These are phyloP conservation scores for Dermatemys mawii DNA, from an alignment of 2,113 vertebrate species.

Conservation along the genomic window DNA sequence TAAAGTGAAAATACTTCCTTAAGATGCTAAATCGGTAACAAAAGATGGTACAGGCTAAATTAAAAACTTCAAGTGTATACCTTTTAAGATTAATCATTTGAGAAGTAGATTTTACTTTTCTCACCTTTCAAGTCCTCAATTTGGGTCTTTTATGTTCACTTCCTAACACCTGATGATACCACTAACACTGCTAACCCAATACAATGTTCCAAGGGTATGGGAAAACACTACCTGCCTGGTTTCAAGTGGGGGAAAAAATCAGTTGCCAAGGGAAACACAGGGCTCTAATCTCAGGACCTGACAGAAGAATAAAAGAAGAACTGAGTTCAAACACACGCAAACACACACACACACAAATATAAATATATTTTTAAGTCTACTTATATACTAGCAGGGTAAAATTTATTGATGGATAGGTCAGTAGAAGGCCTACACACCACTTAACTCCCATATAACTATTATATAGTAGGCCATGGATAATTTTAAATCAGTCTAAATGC, in stretches of 20 bases:
- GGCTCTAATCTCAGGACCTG: not conserved
- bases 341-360: not conserved
- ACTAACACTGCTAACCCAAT: slow-evolving; percentile 31
- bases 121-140: not conserved
- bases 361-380: not conserved
- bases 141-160: not conserved
- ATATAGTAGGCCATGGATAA: not conserved
- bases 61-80: not conserved
- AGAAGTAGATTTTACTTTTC: not conserved
- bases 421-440: not conserved
- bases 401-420: not conserved
- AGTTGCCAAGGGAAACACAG: slow-evolving; percentile 52
- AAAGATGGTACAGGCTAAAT: not conserved
- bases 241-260: slow-evolving; percentile 9
- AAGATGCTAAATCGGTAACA: not conserved
- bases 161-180: not conserved
- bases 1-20: not conserved
- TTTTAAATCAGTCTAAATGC: not conserved
- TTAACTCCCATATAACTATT: fast-evolving
- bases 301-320: not conserved
- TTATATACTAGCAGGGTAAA: not conserved
- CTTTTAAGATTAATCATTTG: not conserved
- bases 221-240: slow-evolving; percentile 23
- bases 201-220: not conserved
- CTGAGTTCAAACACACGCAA: not conserved